Percentiles rank a stretch among this genome's conserved stretches.
These are phyloP conservation scores for Haemorhous mexicanus DNA, from an alignment of 2,113 vertebrate genomes.

Conservation along the genomic window DNA sequence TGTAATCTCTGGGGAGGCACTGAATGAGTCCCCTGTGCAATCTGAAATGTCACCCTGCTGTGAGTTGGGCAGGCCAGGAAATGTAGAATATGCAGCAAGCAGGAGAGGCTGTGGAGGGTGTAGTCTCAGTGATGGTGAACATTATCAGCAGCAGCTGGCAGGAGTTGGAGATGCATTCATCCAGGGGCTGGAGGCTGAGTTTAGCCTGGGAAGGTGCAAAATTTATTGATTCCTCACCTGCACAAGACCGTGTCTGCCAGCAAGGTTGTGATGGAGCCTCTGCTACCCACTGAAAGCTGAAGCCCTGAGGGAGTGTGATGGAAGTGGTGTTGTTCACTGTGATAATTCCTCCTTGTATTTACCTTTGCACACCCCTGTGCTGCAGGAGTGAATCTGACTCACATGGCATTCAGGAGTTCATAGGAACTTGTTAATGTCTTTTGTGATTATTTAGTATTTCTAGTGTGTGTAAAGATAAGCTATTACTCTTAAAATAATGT, in stretches of 20 bases:
- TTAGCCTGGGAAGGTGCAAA: neutral
- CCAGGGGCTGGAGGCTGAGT: neutral
- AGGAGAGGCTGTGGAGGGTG: neutral
- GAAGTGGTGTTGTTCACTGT: neutral
- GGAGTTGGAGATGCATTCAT: neutral
- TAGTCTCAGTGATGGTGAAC: neutral
- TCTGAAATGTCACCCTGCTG: neutral
- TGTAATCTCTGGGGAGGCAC: neutral
- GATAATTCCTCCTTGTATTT: neutral
- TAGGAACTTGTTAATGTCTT: neutral
- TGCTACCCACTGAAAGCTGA: neutral
- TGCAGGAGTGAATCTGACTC: neutral
- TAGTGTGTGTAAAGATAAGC: neutral
- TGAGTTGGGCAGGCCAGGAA: neutral
- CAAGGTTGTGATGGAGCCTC: neutral
- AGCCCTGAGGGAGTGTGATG: neutral
- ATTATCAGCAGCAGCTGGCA: neutral
- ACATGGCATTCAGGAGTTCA: neutral
- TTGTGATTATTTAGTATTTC: neutral
- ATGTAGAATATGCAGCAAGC: neutral
- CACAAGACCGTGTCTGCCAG: neutral
- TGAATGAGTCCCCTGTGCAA: neutral
- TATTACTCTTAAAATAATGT: neutral
- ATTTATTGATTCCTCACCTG: neutral
- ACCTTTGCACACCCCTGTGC: neutral